Evolutionary conservation across 2,113 vertebrate species (phyloP), one percentile per base, ranked within the genome.

Genomic region (Mystacornis crossleyi): DNA sequence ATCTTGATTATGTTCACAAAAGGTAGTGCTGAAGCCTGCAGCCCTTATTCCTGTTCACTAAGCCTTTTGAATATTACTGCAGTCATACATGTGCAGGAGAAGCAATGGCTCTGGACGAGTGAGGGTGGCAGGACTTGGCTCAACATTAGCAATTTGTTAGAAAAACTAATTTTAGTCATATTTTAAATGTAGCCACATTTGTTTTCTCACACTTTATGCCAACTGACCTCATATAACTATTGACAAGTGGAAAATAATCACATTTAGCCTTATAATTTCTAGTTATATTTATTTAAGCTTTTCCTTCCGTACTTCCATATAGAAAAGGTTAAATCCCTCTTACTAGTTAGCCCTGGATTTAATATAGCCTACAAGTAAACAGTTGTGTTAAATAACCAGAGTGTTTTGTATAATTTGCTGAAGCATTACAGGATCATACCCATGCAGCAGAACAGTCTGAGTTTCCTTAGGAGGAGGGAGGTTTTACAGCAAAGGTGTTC

Each of bases 241-340:
- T 89, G 90, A 93, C 90, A 95, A 94, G 86, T 97, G 93, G 81
- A 91, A 94, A 96, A 93, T 97, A 94, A 95, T 93, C 93, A 95
- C 93, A 93, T 95, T 90, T 93, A 90, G 66, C 65, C 25, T 93
- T 91, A 84, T 94, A 86, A 69, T 94, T 95, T 92, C 62, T 87
- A 95, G 51, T 78, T 86, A 34, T 96, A 86, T 86, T 92, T 94
- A 95, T 91, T 94, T 94, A 97, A 92, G 93, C 34, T 92, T 96
- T 96, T 95, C 91, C 81, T 83, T 83, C 91, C 50, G 0, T 91
- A 58, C 73, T 93, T 90, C 93, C 92, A 0, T 92, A 70, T 69
- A 88, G 50, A 94, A 95, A 93, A 96, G 94, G 75, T 73, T 90
- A 86, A 96, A 73, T 72, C 26, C 90, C 89, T 93, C 81, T 86